These are phyloP conservation scores for Crematogaster levior DNA, from an alignment of 2,888 invertebrate genomes.

Conservation along the genomic window DNA sequence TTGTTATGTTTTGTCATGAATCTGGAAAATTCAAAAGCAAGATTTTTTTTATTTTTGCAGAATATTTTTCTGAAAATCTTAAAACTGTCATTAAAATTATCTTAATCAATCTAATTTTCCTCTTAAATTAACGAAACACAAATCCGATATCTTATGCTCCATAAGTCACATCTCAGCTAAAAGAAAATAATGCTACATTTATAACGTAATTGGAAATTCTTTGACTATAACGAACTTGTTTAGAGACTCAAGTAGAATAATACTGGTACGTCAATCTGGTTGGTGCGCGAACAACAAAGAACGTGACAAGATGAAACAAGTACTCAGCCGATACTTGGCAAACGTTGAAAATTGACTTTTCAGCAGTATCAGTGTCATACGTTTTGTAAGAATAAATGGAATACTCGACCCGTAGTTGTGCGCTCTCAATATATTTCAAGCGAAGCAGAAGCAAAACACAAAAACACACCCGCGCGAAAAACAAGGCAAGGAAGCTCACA, in stretches of 20 bases:
- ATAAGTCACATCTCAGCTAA: neutral
- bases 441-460: slow-evolving; percentile 42
- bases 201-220: neutral
- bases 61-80: neutral
- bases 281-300: neutral
- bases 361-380: slow-evolving; percentile 42
- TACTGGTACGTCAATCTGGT: slow-evolving; percentile 17
- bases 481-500: slow-evolving; percentile 38
- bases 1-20: neutral
- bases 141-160: neutral
- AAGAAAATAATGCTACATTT: slow-evolving; percentile 15
- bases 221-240: neutral
- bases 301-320: slow-evolving; percentile 26
- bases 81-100: neutral
- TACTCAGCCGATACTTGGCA: slow-evolving; percentile 27
- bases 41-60: too few relatives aligned
- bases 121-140: neutral
- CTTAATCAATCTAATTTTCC: neutral
- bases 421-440: slow-evolving; percentile 45
- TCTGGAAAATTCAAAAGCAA: neutral
- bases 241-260: slow-evolving; percentile 22
- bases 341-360: slow-evolving; percentile 46
- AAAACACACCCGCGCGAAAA: slow-evolving; percentile 46
- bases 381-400: slow-evolving; percentile 47
- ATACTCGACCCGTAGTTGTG: slow-evolving; percentile 35